Conservation (phyloP, 2,797 vertebrate genomes). For the Falco naumanni region DNA sequence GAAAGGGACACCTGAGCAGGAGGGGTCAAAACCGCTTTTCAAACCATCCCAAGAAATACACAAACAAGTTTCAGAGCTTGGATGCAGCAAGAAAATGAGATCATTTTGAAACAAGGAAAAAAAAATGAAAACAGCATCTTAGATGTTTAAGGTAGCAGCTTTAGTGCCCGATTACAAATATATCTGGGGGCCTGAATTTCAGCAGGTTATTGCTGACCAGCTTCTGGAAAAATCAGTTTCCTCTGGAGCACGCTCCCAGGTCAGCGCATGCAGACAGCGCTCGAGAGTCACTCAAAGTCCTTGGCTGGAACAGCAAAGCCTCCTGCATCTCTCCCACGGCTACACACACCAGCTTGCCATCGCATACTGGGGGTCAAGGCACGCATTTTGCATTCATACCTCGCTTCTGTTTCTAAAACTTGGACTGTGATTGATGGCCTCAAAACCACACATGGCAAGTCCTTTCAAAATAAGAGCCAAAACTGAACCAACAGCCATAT, state of each 20-base stretch:
- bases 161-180: background rate
- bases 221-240: background rate
- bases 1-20: background rate
- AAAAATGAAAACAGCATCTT: background rate
- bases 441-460: background rate
- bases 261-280: background rate
- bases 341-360: background rate
- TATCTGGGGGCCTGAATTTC: background rate
- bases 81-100: background rate
- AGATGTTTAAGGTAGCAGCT: background rate
- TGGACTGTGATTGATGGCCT: background rate
- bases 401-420: constrained; percentile 10
- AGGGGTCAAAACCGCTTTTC: background rate
- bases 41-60: background rate
- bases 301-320: background rate
- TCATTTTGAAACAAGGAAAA: background rate
- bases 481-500: constrained; percentile 45
- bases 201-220: background rate
- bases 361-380: background rate
- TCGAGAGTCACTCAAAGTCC: background rate
- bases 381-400: background rate
- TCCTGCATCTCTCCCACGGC: background rate
- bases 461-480: background rate
- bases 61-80: background rate
- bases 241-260: background rate